Evolutionary conservation across 2,888 invertebrate species (phyloP).

Genomic region (Xestia ashworthii): DNA sequence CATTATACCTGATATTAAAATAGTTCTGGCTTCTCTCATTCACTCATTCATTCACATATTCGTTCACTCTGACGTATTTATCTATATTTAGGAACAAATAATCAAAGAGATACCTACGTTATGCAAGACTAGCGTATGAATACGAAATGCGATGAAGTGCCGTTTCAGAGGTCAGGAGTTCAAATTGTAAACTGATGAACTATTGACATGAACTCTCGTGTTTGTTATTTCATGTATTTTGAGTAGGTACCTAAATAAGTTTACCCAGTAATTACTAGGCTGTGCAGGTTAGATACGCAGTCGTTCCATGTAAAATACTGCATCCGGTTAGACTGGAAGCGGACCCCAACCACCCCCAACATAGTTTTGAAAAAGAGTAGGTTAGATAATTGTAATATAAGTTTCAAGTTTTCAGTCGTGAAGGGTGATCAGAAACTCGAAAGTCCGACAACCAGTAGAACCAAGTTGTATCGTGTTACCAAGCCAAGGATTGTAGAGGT

Average conservation of each 20-base stretch:
- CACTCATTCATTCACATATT: constrained; percentile 45
- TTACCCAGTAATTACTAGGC: too few relatives aligned
- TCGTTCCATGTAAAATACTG: too few relatives aligned
- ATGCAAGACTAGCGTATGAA: constrained; percentile 35
- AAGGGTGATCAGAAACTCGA: background rate
- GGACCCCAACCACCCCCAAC: too few relatives aligned
- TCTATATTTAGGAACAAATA: constrained; percentile 39
- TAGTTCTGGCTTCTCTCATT: constrained; percentile 39
- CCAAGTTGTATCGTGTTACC: background rate
- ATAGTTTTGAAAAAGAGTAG: too few relatives aligned
- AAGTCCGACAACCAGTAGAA: background rate
- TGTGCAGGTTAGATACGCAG: too few relatives aligned
- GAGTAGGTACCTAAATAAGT: background rate
- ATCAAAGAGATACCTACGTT: constrained; percentile 13
- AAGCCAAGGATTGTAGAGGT: background rate
- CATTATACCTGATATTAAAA: constrained; percentile 40
- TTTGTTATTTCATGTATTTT: background rate
- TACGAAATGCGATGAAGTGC: constrained; percentile 7
- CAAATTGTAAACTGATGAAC: constrained; percentile 10
- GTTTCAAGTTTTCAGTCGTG: background rate
- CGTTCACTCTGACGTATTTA: constrained; percentile 44
- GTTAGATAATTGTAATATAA: background rate
- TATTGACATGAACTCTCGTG: background rate
- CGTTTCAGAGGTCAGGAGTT: constrained; percentile 24
- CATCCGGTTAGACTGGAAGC: too few relatives aligned